A percentile compares a stretch with the other conserved stretches of the same genome.
Evolutionary conservation across 2,113 vertebrate genomes (phyloP).

Genomic region (Hymenochirus boettgeri): DNA sequence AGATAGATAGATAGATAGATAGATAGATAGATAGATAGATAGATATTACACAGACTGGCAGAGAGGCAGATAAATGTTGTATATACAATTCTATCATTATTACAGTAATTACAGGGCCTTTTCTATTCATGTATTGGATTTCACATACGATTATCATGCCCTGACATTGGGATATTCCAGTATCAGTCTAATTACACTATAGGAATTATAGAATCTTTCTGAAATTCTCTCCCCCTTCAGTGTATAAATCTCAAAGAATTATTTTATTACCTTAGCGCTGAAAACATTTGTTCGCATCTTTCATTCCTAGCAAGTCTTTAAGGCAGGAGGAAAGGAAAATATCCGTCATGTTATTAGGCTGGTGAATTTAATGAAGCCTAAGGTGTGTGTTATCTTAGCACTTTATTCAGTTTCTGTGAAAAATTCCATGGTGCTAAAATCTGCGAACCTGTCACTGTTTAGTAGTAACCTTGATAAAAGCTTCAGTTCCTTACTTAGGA

Average conservation of each 20-base stretch:
- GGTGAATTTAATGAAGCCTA: slow-evolving; percentile 82
- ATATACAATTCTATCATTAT: too few species aligned
- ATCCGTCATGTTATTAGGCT: slow-evolving; percentile 72
- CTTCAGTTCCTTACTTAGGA: slow-evolving; percentile 75
- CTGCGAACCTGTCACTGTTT: slow-evolving; percentile 79
- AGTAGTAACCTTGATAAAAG: slow-evolving; percentile 80
- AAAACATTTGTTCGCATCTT: slow-evolving; percentile 66
- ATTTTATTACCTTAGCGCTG: slow-evolving; percentile 62
- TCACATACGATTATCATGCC: slow-evolving; percentile 47
- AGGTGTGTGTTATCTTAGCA: slow-evolving; percentile 94
- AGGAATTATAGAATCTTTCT: slow-evolving; percentile 41
- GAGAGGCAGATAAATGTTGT: too few species aligned
- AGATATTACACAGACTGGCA: too few species aligned
- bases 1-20: too few species aligned
- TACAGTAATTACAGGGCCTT: too few species aligned
- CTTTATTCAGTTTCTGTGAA: slow-evolving; percentile 75
- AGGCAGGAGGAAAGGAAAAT: slow-evolving; percentile 69
- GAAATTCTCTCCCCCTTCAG: slow-evolving; percentile 44
- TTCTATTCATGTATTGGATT: slow-evolving; percentile 41
- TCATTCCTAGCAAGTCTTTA: slow-evolving; percentile 71
- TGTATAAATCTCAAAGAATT: slow-evolving; percentile 62
- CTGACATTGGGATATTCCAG: slow-evolving; percentile 38
- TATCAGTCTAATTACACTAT: slow-evolving; percentile 50
- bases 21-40: too few species aligned
- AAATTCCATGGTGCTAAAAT: slow-evolving; percentile 82